These are phyloP conservation scores for Strix aluco DNA, from an alignment of 2,113 vertebrate genomes.

Conservation along the genomic window DNA sequence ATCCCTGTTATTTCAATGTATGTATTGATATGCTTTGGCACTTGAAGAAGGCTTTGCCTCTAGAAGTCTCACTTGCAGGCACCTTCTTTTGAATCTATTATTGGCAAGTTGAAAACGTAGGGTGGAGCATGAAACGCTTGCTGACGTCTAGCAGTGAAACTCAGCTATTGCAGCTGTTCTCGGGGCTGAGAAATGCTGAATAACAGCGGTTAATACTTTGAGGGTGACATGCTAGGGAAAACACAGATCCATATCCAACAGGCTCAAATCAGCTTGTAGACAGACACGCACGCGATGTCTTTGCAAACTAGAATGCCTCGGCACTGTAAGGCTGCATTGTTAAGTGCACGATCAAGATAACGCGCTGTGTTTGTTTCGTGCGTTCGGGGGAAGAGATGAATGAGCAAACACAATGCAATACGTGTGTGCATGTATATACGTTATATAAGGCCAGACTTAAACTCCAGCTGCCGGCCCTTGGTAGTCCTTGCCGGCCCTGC, in stretches of 20 bases:
- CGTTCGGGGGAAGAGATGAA: accelerated
- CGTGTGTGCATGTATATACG: neutral
- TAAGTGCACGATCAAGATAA: neutral
- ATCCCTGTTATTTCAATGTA: neutral
- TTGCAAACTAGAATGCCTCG: neutral
- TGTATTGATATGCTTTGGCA: neutral
- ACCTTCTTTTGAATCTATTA: neutral
- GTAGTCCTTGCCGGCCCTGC: neutral
- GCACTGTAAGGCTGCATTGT: too few relatives aligned
- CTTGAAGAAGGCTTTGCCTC: neutral
- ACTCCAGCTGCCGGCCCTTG: neutral
- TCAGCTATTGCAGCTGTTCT: neutral
- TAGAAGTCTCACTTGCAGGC: neutral
- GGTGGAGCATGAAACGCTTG: neutral
- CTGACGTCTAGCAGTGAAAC: neutral
- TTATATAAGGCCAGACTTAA: neutral
- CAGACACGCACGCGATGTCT: accelerated
- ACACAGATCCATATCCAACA: neutral
- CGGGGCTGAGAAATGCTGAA: neutral
- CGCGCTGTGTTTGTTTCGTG: neutral
- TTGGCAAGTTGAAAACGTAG: neutral
- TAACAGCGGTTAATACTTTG: neutral
- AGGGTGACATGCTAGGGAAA: neutral
- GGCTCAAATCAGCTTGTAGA: neutral
- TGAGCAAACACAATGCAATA: neutral